Base-by-base conservation (phyloP, 2,888 invertebrate species). In the Torymus tubicola region DNA sequence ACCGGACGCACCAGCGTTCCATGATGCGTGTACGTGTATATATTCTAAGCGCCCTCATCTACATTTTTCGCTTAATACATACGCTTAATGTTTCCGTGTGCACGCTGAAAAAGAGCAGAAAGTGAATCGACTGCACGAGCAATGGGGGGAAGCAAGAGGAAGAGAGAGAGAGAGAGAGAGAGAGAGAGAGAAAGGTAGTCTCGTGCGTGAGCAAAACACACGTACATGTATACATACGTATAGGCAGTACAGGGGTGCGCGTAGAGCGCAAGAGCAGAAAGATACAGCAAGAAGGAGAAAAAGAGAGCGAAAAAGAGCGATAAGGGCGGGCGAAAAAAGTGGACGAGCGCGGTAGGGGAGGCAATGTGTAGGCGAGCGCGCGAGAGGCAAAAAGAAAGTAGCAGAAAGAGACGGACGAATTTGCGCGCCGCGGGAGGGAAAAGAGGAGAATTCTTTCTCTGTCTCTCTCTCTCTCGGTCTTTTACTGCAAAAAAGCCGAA, bases 41-140 rank as follows among this genome's bases (percentile, higher is more conserved):
- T 52, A 5, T 53, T 55, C 64, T 77, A 81, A 68, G 57, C 42
- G 63, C 70, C 58, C 83, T 87, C 87, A 85, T 87, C 85, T 87
- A 86, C 86, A 87, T 88, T 89, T 88, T 86, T 86, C 84, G 86
- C 86, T 88, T 88, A 87, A 87, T 87, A 86, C 61, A 0, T 53
- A 61, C 70, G 75, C 64, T 73, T 70, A 42, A 42, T 42, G 64
- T 77, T 73, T 82, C 70, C 67, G 80, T 8, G 16, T 63, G 21
- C 42, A 11, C n/a, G 64, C 65, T 14, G 67, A 31, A 61, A 71
- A 71, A 58, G 69, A 58, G 16, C 69, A 50, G 61, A 61, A 70
- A 71, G 61, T n/a, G 61, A 71, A 50, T 61, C 55, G 63, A 8
- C 42, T 42, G 42, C 42, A 8, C 42, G 42, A 42, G 42, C 42